Evolutionary conservation across 2,113 vertebrate genomes (phyloP), one percentile per base, ranked within the genome.

Genomic region (Sarotherodon lohbergeri): DNA sequence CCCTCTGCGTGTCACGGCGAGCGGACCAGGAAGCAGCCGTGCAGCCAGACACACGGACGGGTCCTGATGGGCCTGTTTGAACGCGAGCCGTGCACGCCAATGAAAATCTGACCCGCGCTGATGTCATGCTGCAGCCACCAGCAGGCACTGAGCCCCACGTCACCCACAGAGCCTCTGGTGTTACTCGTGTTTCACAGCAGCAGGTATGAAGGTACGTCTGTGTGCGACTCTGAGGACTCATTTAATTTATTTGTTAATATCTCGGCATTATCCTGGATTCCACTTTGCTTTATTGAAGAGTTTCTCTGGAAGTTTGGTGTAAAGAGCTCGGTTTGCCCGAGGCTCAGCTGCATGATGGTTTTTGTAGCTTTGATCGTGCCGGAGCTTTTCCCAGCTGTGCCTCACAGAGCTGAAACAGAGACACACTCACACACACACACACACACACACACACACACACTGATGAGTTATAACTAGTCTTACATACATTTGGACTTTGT

Each of bases 51-150:
- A 24, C 87, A 73, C 54, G 3, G 61, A 87, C 46, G 5, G 83
- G 34, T 86, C 84, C 88, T 55, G 57, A 68, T 10, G 61, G 86
- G 68, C 83, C 48, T 54, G 91, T 85, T 76, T 89, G 86, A 55
- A 56, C 43, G 71, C 6, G 50, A 68, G 82, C 55, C 13, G 11
- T 82, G 43, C 43, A 50, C 43, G 16, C 71, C 46, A 83, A 68
- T 89, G 82, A 87, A 89, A 90, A 89, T 55, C 54, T 4, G 85
- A 90, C 39, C 91, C 12, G 10, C 24, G 34, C 71, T 89, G 87
- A 92, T 86, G 85, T 90, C 66, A 89, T 52, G 84, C 88, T 86
- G 41, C 83, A 81, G 88, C 76, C 83, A 66, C 83, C 87, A 83
- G 54, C 61, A 85, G 57, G 24, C 52, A 52, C 63, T 19, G 76